Evolutionary conservation across 2,888 invertebrate species (phyloP).

Genomic region (Tuta absoluta): DNA sequence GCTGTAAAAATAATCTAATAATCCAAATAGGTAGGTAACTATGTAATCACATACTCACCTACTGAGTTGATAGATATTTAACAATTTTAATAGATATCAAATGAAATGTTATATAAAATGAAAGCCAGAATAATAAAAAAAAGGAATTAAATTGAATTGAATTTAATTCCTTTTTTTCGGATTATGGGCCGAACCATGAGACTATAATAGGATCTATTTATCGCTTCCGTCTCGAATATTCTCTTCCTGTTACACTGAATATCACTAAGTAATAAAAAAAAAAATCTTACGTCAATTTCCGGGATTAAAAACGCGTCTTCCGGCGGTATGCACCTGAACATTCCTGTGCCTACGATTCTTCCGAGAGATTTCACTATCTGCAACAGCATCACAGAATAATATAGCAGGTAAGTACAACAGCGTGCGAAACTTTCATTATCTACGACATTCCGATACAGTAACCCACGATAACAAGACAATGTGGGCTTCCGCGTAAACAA

Average conservation of each 20-base stretch:
- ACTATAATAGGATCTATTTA: no score
- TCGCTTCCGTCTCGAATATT: not conserved
- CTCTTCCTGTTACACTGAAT: not conserved
- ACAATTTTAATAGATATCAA: no score
- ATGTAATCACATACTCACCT: no score
- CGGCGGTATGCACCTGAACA: constrained; percentile 76
- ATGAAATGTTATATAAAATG: no score
- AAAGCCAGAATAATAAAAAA: no score
- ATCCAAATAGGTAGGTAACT: no score
- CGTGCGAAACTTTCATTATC: constrained; percentile 28
- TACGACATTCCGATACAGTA: constrained; percentile 12
- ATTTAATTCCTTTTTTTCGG: no score
- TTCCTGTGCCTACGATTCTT: constrained; percentile 74
- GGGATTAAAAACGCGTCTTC: constrained; percentile 82
- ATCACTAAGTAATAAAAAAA: not conserved
- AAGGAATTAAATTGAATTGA: no score
- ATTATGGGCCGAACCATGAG: no score
- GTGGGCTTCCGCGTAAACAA: constrained; percentile 14
- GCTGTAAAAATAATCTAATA: constrained; percentile 57
- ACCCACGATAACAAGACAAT: constrained; percentile 24
- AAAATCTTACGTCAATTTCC: constrained; percentile 63
- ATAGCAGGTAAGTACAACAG: constrained; percentile 42
- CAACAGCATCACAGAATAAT: constrained; percentile 34
- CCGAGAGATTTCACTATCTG: constrained; percentile 82
- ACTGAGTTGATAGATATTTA: no score